Base-by-base conservation (phyloP, 2,888 invertebrate genomes). In the Drosophila crucigera region DNA sequence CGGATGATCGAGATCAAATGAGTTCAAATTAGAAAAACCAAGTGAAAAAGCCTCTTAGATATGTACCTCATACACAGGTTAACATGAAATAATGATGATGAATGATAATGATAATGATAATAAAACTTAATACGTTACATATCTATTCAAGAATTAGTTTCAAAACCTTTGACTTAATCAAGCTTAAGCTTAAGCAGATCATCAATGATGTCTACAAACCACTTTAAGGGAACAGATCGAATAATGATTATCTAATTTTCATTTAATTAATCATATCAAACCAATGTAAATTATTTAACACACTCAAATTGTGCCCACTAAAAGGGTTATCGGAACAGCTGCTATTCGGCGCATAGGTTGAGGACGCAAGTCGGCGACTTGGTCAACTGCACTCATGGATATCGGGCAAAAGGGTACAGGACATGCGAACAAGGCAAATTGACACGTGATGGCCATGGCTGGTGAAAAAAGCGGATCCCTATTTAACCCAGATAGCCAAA, bases 381-480 rank as follows among this genome's bases (percentile, higher is more conserved):
- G 9, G 31, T 3, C 22, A 31, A 30, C 35, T 43, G 43, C 43
- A 63, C 28, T 63, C 41, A 16, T 25, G 25, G 49, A 16, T 49
- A 16, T 16, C 16, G 41, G 41, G 35, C 30, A 25, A 55, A 63
- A 33, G 22, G 41, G 37, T n/a, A 35, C 11, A 41, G 47, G 47
- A 54, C 58, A 67, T 61, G 47, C 37, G 39, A 35, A 54, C 64
- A 47, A 72, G 78, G 62, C 72, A 79, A 78, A 78, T 76, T 79
- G 76, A 76, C 78, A 79, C 79, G 79, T 78, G 79, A 76, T 68
- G 79, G 69, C 64, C 68, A 59, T 52, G 69, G 60, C 22, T 58
- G 54, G 71, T 43, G 19, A 25, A 65, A 49, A 74, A 66, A 43
- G 52, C 56, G 76, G 56, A 79, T 79, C 52, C 68, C 59, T 76